These are phyloP conservation scores for Limnephilus rhombicus DNA, from an alignment of 2,888 invertebrate genomes.

Conservation along the genomic window DNA sequence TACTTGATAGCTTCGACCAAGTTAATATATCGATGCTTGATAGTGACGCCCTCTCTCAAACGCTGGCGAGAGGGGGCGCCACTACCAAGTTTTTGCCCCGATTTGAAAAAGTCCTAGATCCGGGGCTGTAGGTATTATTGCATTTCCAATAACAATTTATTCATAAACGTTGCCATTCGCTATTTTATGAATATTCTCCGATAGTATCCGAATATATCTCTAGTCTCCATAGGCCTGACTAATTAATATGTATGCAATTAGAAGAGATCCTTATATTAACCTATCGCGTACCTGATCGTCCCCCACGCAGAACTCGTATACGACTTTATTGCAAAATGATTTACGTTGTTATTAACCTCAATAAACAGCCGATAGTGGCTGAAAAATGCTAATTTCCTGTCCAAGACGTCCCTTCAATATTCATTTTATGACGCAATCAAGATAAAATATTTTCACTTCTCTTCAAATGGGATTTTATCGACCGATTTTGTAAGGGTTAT, in stretches of 20 bases:
- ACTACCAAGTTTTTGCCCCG: too few relatives aligned
- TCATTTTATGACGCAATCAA: not conserved
- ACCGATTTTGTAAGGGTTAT: not conserved
- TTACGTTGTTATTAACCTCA: not conserved
- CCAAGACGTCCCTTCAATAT: not conserved
- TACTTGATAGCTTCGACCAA: too few relatives aligned
- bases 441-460: not conserved
- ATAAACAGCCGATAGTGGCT: not conserved
- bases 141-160: not conserved
- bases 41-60: too few relatives aligned
- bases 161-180: not conserved
- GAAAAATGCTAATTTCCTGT: not conserved
- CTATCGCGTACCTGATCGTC: not conserved
- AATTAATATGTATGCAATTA: not conserved
- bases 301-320: not conserved
- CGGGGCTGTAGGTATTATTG: not conserved
- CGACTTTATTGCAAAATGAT: conserved; percentile 2
- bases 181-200: not conserved
- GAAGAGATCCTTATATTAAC: not conserved
- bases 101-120: too few relatives aligned
- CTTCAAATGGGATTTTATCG: not conserved
- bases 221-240: not conserved
- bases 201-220: not conserved
- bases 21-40: too few relatives aligned
- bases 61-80: too few relatives aligned